Evolutionary conservation across 2,797 vertebrate genomes (phyloP).

Genomic region (Poeciliopsis turneri): DNA sequence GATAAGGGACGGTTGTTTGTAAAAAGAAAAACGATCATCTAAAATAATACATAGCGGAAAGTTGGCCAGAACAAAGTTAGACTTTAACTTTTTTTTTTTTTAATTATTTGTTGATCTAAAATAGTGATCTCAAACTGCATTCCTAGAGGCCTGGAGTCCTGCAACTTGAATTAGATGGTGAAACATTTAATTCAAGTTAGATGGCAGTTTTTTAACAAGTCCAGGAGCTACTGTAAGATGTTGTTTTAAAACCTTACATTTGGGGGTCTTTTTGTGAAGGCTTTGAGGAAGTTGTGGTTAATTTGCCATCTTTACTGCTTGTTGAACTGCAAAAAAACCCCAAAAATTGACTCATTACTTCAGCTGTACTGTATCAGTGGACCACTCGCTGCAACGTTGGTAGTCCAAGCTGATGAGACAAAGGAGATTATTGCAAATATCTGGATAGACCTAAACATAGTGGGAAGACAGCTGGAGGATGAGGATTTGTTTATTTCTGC

Average conservation of each 20-base stretch:
- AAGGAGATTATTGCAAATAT: background rate
- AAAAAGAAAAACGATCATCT: background rate
- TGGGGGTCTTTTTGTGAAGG: background rate
- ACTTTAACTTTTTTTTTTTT: background rate
- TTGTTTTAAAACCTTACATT: background rate
- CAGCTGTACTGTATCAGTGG: background rate
- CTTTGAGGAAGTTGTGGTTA: background rate
- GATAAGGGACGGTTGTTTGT: background rate
- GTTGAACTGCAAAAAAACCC: background rate
- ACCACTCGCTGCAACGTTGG: background rate
- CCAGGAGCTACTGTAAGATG: background rate
- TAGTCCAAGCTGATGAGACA: background rate
- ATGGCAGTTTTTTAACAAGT: background rate
- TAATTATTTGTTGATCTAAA: background rate
- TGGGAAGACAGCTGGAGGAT: background rate
- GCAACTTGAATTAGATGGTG: no score
- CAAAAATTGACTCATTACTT: background rate
- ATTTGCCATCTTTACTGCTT: background rate
- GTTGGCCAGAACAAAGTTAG: background rate
- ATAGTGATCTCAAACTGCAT: no score
- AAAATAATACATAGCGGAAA: background rate
- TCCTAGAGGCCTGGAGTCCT: no score
- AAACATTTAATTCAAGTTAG: no score
- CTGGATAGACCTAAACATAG: background rate
- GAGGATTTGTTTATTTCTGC: background rate